A percentile compares a stretch with the other conserved stretches of the same genome.
These are phyloP conservation scores for Plemyria rubiginata DNA, from an alignment of 2,888 invertebrate genomes.

Conservation along the genomic window DNA sequence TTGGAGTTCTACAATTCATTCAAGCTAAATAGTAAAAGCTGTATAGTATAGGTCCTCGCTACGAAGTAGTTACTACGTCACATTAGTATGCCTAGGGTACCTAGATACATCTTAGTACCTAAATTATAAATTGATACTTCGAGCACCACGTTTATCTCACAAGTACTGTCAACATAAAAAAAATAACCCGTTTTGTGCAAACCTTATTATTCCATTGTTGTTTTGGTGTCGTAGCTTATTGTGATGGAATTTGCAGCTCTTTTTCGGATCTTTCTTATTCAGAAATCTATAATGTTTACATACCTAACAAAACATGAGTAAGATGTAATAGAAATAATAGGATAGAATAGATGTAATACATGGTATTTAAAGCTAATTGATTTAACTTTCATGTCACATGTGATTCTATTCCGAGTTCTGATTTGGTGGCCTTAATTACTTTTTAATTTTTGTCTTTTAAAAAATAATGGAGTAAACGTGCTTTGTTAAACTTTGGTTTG, in stretches of 20 bases:
- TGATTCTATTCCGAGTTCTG: slow-evolving; percentile 47
- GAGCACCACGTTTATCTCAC: too few relatives aligned
- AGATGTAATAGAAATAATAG: too few relatives aligned
- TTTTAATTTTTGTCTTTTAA: slow-evolving; percentile 46
- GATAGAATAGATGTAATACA: too few relatives aligned
- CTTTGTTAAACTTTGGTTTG: background rate
- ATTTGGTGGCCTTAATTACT: slow-evolving; percentile 59
- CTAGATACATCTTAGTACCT: background rate
- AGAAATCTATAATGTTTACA: too few relatives aligned
- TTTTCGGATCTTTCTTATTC: too few relatives aligned
- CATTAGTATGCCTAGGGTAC: background rate
- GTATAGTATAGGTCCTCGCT: background rate
- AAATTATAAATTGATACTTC: too few relatives aligned
- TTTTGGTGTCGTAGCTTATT: slow-evolving; percentile 11
- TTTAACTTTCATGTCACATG: too few relatives aligned
- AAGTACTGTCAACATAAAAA: too few relatives aligned
- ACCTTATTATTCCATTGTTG: background rate
- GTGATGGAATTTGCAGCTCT: too few relatives aligned
- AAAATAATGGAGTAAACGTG: slow-evolving; percentile 41
- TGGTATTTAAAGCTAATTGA: too few relatives aligned
- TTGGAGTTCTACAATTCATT: background rate
- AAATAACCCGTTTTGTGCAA: background rate
- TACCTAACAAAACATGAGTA: too few relatives aligned
- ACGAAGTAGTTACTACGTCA: slow-evolving; percentile 2
- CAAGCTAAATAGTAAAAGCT: background rate